Evolutionary conservation across 2,113 vertebrate species (phyloP).

Genomic region (Scartelaos histophorus): DNA sequence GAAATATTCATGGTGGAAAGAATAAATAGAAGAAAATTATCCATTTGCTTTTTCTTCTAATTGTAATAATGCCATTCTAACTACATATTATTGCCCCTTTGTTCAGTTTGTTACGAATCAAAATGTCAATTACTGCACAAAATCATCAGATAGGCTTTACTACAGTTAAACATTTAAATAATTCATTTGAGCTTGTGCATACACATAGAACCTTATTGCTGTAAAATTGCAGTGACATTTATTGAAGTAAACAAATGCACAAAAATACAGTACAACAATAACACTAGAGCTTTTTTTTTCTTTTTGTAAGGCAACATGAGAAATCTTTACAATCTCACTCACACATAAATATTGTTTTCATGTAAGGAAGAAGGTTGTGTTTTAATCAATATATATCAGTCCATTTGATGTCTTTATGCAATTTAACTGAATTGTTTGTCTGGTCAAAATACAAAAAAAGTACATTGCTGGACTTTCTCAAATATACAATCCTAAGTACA

Average conservation of each 20-base stretch:
- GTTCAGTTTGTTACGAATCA: no score
- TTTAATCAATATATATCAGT: not conserved
- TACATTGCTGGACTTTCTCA: not conserved
- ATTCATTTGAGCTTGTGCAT: not conserved
- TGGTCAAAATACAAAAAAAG: not conserved
- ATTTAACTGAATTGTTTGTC: not conserved
- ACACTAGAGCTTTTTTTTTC: constrained; percentile 14
- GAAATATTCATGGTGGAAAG: not conserved
- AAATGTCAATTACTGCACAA: no score
- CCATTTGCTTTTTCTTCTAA: not conserved
- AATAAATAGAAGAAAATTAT: not conserved
- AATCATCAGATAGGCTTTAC: no score
- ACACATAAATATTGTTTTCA: not conserved
- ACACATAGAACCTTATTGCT: not conserved
- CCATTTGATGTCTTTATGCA: not conserved
- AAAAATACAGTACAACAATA: constrained; percentile 79
- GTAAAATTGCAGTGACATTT: constrained; percentile 83
- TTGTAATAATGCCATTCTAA: not conserved
- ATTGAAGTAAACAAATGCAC: constrained; percentile 93
- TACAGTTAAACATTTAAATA: no score
- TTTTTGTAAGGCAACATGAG: constrained; percentile 76
- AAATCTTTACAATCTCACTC: not conserved
- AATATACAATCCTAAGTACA: not conserved
- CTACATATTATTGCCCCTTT: no score
- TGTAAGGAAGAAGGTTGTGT: not conserved